Base-by-base conservation (phyloP, 2,888 invertebrate genomes). In the Drosophila rubida region DNA sequence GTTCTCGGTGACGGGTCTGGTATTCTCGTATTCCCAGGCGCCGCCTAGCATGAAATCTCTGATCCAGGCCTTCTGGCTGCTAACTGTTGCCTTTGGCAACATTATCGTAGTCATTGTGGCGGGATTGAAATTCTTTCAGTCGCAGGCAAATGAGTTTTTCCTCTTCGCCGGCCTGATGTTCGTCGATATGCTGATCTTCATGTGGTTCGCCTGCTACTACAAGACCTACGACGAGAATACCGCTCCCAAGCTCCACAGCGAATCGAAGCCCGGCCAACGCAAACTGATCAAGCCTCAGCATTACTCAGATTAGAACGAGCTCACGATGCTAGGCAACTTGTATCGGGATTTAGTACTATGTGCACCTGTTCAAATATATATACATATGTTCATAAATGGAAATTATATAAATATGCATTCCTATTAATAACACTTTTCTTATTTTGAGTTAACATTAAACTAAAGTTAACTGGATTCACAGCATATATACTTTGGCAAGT, bases 21-120 rank as follows among this genome's bases (percentile, higher is more conserved):
- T 94, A 72, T 95, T 96, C 88, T 94, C 95, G 6, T 96, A 95
- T 87, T 93, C 94, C 0, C 94, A 94, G 93, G 94, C 95, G 2
- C 95, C 95, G 0, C 48, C 78, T 2, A 95, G 95, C 67, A 98
- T 99, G 98, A 99, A 99, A 91, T 96, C 98, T 0, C 95, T 99
- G 0, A 91, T 99, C 42, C 96, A 96, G 91, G 97, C 98, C 0
- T 94, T 95, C 5, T 99, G 98, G 97, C 93, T 98, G 19, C 92
- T 99, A 58, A 98, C 98, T 0, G 96, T 96, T 0, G 97, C 98
- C 0, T 94, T 98, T 88, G 99, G 99, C 35, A 99, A 99, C 92
- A 92, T 98, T 3, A 95, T 99, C 57, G 98, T 99, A 0, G 95
- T 98, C 25, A 94, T 98, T 42, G 94, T 99, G 16, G 96, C 97